Base-by-base conservation (phyloP, 2,888 invertebrate species). In the Diadegma fenestrale region DNA sequence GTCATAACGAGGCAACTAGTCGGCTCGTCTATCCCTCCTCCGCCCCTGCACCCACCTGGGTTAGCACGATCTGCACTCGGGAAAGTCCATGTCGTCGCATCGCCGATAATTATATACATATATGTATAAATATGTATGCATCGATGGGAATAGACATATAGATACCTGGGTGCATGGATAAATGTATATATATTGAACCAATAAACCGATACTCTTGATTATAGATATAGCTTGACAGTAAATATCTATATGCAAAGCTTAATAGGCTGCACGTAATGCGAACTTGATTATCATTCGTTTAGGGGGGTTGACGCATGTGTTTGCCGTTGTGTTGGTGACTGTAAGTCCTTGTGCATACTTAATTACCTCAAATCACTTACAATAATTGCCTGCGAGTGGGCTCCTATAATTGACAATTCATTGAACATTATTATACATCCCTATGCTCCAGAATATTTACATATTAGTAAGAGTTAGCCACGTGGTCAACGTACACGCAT, bases 1-100 rank as follows among this genome's bases (percentile, higher is more conserved):
- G 85, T 85, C 82, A 85, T 85, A 83, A 85, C 85, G 82, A 85
- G 85, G 80, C 85, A 82, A 83, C 79, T 85, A 85, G 82, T 82
- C 76, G 80, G 82, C 82, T 79, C 80, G 82, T 72, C 76, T 80
- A 54, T 54, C 19, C 73, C 69, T 41, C 41, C 68, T 41, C 64
- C 71, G 0, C 45, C 71, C 48, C 66, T 64, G 80, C 51, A 48
- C 80, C 80, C 69, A 76, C 78, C 75, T 75, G 80, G 84, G 61
- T 69, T 79, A 45, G 63, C 51, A 76, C 73, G 68, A 66, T 80
- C 75, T 69, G 64, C 63, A 75, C 76, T 76, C 76, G 85, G 85
- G 82, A 85, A 76, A 85, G 82, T 85, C 82, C 82, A 85, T 85
- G 82, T 82, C 61, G 66, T 63, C 30, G 33, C 43, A 51, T 45